Evolutionary conservation across 2,888 invertebrate genomes (phyloP).

Genomic region (Cosmopolites sordidus): DNA sequence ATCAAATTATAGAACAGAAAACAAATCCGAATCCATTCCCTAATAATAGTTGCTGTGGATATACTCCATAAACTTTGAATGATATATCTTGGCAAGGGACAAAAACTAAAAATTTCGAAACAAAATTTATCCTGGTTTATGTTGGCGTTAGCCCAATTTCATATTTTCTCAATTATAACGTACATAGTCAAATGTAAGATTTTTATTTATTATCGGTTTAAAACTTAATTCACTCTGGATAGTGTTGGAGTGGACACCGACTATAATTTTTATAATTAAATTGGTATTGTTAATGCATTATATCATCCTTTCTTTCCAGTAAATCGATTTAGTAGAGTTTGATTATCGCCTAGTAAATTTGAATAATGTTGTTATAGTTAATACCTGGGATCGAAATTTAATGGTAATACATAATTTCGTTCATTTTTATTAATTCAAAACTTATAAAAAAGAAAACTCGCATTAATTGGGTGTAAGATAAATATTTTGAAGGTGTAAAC

Average conservation of each 20-base stretch:
- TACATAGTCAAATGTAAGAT: not conserved
- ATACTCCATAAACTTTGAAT: not conserved
- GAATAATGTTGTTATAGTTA: too few species aligned
- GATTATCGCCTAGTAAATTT: not conserved
- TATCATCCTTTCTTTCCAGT: not conserved
- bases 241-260: not conserved
- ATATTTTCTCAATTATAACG: not conserved
- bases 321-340: not conserved
- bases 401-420: too few species aligned
- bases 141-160: not conserved
- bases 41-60: not conserved
- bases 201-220: too few species aligned
- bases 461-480: too few species aligned
- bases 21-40: too few species aligned
- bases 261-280: not conserved
- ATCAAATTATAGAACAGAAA: too few species aligned
- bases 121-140: not conserved
- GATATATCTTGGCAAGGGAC: not conserved
- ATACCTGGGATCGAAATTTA: too few species aligned
- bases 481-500: too few species aligned
- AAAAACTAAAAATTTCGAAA: not conserved
- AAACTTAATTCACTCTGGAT: not conserved
- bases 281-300: not conserved
- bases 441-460: too few species aligned
- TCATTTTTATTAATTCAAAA: too few species aligned